Base-by-base conservation (phyloP, 2,888 invertebrate genomes). In the Lasioglossum figueresi region DNA sequence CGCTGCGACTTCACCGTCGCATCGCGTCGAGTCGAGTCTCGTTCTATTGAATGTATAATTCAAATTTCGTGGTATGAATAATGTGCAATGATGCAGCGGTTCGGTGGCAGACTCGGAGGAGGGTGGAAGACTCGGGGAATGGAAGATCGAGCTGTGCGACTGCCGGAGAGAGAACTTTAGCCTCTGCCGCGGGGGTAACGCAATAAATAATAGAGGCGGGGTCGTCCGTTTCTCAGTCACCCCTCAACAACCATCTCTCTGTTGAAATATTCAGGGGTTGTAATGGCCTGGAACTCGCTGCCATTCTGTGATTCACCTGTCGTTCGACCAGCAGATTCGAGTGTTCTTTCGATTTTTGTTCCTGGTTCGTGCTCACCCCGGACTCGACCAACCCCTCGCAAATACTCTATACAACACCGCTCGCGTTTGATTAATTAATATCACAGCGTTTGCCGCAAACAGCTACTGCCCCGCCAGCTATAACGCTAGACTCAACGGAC, bases 1-100 rank as follows among this genome's bases (percentile, higher is more conserved):
- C 79, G 82, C 81, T 81, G 82, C 88, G 86, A 83, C 90, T 83
- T 85, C 88, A 82, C 85, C 88, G 81, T 90, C 91, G 88, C 88
- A 90, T 90, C 91, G 59, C 59, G 90, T 90, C 52, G n/a, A 10
- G 52, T 52, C 52, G 52, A n/a, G 91, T 91, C 91, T 27, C 63
- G 90, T 90, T 80, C 89, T 91, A 91, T 93, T 91, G 91, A 91
- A 93, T 93, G 92, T 93, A 91, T 94, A 92, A 93, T 93, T 91
- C 88, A 93, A 92, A 93, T 93, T 93, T 92, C 91, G 89, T 87
- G 89, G 91, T 92, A 93, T 92, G 93, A 94, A 94, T 94, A 94
- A 94, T 93, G 91, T 87, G 92, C 91, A 91, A 92, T 92, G 92
- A 93, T 91, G 92, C 90, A 89, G 85, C 70, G 84, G 82, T 37